Conservation (phyloP, 2,797 vertebrate genomes). For the Megalops cyprinoides region DNA sequence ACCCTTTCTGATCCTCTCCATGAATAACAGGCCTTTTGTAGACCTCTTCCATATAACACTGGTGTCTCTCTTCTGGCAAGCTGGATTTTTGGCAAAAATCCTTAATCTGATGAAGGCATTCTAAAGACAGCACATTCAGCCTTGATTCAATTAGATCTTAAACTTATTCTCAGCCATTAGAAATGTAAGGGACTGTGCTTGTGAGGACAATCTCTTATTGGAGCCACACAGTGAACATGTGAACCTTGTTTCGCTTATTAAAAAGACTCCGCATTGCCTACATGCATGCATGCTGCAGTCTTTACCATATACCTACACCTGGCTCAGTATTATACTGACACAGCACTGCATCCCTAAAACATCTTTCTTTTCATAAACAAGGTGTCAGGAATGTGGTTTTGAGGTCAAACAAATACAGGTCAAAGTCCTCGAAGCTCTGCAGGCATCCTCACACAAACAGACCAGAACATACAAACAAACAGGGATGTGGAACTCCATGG, state of each 20-base stretch:
- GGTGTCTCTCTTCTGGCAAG: not conserved
- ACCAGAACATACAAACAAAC: constrained; percentile 56
- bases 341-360: not conserved
- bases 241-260: not conserved
- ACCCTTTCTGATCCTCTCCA: not conserved
- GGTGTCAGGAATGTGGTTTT: not conserved
- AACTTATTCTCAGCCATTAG: not conserved
- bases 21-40: not conserved
- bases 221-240: not conserved
- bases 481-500: not conserved
- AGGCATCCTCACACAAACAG: constrained; percentile 25
- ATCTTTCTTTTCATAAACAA: not conserved
- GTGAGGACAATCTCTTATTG: not conserved
- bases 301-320: not conserved
- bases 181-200: not conserved
- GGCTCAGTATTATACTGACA: not conserved
- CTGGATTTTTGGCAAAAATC: not conserved
- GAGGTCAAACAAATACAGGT: not conserved
- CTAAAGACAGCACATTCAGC: constrained; percentile 7
- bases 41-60: not conserved
- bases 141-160: constrained; percentile 1
- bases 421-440: not conserved
- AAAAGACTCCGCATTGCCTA: not conserved
- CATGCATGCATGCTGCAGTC: not conserved
- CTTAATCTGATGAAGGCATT: not conserved